Evolutionary conservation across 1,140 invertebrate genomes (phyloP), one percentile per base, ranked within the genome.

Genomic region (Apocrypta bakeri): DNA sequence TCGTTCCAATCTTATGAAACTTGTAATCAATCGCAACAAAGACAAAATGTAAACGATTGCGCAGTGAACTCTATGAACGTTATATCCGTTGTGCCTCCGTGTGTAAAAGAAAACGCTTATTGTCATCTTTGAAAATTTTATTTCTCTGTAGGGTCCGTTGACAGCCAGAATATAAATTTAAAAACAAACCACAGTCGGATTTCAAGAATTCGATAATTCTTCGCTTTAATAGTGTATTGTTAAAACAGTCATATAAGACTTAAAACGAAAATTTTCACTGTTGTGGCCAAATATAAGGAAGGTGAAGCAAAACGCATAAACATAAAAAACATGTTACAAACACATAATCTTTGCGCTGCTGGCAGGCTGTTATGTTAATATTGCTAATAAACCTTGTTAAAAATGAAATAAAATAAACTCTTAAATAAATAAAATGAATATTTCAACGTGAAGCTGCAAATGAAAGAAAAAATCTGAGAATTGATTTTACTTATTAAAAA

Each of bases 351-450:
- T 89, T 87, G 84, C 86, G 88, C 91, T 92, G 90, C 90, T 92
- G 90, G 90, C 90, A 91, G 89, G 88, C 90, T 92, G 91, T 92
- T 92, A 89, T 88, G 89, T 91, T 92, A 90, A 87, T 89, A 89
- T 88, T 88, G 86, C 87, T 87, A 84, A 89, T 89, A 89, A 86
- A 87, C 87, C 85, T 89, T 90, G 89, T 90, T 90, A 84, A 90
- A 87, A 85, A 88, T 86, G 85, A 88, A 85, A 56, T 84, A 86
- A 88, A 85, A 86, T 88, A 89, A 85, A 83, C 88, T 89, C 86
- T 86, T 87, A 86, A 86, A 88, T 85, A 83, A 81, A 85, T 86
- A 86, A 80, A 88, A 87, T 87, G 73, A 75, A 81, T 66, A 88
- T 87, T 88, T 87, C 85, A 85, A 84, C 79, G 85, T 88, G 83